These are phyloP conservation scores for Gallinago media DNA, from an alignment of 2,113 vertebrate genomes.

Conservation along the genomic window DNA sequence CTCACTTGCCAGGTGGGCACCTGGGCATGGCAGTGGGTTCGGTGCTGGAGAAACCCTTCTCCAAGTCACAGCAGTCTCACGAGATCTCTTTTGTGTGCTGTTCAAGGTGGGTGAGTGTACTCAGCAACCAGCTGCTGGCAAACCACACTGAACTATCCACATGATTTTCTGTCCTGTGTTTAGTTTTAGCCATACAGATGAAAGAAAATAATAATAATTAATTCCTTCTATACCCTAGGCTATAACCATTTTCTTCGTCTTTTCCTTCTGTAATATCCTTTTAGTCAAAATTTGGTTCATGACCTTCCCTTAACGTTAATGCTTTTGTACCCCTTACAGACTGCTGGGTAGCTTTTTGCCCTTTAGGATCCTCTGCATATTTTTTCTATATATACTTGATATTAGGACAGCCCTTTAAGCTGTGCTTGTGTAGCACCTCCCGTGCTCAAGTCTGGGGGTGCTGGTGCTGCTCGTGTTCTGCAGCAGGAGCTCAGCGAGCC, in stretches of 20 bases:
- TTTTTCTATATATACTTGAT: neutral
- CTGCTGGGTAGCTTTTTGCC: neutral
- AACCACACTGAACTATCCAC: neutral
- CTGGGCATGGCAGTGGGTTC: neutral
- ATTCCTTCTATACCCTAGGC: neutral
- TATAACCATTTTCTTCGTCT: neutral
- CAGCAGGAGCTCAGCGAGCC: neutral
- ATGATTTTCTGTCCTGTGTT: neutral
- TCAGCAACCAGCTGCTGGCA: neutral
- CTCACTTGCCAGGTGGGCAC: neutral
- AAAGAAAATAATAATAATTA: neutral
- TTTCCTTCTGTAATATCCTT: neutral
- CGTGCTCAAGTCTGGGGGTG: neutral
- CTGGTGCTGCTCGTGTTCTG: neutral
- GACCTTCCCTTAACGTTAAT: neutral
- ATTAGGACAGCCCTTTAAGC: neutral
- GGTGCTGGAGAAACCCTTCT: neutral
- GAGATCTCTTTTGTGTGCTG: neutral
- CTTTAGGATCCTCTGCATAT: neutral
- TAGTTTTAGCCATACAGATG: neutral
- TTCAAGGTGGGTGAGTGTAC: neutral
- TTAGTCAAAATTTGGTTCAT: neutral
- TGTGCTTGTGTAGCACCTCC: neutral
- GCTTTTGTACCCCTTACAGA: neutral
- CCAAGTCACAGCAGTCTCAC: neutral